Evolutionary conservation across 2,888 invertebrate species (phyloP).

Genomic region (Frankliniella fusca): DNA sequence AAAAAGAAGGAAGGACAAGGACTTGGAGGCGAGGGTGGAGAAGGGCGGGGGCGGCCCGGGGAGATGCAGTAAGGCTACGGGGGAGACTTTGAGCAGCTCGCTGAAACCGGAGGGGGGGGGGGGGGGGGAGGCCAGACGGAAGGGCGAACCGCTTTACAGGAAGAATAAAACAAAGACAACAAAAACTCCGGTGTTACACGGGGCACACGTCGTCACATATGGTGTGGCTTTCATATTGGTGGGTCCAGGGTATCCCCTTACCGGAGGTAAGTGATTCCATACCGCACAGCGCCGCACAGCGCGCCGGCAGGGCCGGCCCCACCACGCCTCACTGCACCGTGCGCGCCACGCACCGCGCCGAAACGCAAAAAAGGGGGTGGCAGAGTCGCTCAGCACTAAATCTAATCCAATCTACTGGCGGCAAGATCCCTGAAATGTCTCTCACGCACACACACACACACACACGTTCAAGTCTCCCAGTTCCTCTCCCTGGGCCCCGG

Average conservation of each 20-base stretch:
- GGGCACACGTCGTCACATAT: conserved; percentile 36
- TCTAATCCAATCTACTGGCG: too few relatives aligned
- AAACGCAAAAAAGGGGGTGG: not conserved
- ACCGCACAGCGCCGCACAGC: conserved; percentile 48
- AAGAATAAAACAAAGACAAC: too few relatives aligned
- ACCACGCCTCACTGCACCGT: conserved; percentile 44
- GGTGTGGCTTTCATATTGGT: conserved; percentile 10
- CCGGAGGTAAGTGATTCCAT: conserved; percentile 37
- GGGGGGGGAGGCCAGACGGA: not conserved
- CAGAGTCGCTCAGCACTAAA: too few relatives aligned
- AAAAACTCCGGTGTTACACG: conserved; percentile 31
- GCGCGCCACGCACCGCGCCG: conserved; percentile 39
- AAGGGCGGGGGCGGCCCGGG: too few relatives aligned
- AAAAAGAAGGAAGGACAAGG: conserved; percentile 31
- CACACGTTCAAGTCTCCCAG: too few relatives aligned
- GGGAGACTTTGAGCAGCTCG: too few relatives aligned
- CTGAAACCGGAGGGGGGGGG: not conserved
- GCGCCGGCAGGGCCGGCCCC: conserved; percentile 42
- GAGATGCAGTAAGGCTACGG: too few relatives aligned
- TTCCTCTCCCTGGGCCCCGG: too few relatives aligned
- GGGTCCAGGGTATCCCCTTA: conserved; percentile 10
- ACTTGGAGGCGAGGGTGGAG: too few relatives aligned
- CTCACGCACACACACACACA: too few relatives aligned
- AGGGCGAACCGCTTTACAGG: too few relatives aligned
- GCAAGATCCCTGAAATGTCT: too few relatives aligned